A percentile compares a stretch with the other conserved stretches of the same genome.
Conservation (phyloP, 2,888 invertebrate species). For the Leptodirus hochenwartii region DNA sequence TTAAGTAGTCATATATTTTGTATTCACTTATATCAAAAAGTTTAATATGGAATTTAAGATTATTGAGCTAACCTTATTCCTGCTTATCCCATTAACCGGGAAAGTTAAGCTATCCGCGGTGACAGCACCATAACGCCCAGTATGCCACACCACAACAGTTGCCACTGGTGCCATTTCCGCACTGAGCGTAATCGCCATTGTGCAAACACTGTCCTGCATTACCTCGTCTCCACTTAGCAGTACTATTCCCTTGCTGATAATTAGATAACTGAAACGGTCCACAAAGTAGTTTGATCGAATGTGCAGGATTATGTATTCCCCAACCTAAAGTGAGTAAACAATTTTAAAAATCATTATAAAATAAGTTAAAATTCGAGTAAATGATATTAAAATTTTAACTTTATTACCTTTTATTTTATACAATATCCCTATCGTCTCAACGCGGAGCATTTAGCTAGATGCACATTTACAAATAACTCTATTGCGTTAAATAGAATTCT, state of each 20-base stretch:
- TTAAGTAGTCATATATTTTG: too few relatives aligned
- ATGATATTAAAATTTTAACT: too few relatives aligned
- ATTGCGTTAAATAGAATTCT: too few relatives aligned
- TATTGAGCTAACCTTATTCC: slow-evolving; percentile 71
- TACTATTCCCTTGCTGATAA: slow-evolving; percentile 85
- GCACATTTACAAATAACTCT: too few relatives aligned
- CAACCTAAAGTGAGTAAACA: slow-evolving; percentile 39
- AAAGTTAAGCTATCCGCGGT: slow-evolving; percentile 90
- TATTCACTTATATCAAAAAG: too few relatives aligned
- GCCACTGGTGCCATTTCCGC: slow-evolving; percentile 88
- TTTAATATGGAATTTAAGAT: too few relatives aligned
- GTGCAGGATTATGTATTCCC: slow-evolving; percentile 88
- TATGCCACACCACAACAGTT: slow-evolving; percentile 76
- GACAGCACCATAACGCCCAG: slow-evolving; percentile 56
- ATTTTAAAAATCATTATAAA: slow-evolving; percentile 8
- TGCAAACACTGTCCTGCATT: slow-evolving; percentile 59
- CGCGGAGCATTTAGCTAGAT: too few relatives aligned
- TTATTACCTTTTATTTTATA: too few relatives aligned
- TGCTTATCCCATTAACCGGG: slow-evolving; percentile 86
- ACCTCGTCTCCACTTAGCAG: slow-evolving; percentile 67
- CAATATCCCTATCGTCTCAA: too few relatives aligned
- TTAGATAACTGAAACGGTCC: slow-evolving; percentile 75
- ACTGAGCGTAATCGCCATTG: slow-evolving; percentile 65
- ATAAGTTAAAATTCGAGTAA: slow-evolving; percentile 6
- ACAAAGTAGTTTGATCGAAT: slow-evolving; percentile 82